Evolutionary conservation across 2,888 invertebrate species (phyloP), one percentile per base, ranked within the genome.

Genomic region (Pristionchus fissidentatus): DNA sequence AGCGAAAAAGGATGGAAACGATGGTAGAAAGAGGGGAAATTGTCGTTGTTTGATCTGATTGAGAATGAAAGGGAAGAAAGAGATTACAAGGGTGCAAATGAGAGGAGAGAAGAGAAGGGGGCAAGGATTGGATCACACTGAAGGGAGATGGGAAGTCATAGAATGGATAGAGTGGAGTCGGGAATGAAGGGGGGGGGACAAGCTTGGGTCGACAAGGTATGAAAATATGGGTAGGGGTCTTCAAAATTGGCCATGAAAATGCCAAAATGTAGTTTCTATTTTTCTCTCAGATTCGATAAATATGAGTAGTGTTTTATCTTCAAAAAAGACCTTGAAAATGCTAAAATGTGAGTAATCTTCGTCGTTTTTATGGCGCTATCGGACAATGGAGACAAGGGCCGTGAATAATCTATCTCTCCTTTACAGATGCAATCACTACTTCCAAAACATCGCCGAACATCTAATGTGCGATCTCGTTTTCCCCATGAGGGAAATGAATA

Each of bases 401-500:
- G 19, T 8, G 19, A 8, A 46, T 29, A 75, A 8, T 49, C 3
- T 13, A 46, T n/a, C 3, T 8, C 0, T 49, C 13, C 22, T 15
- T 83, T 86, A 49, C 85, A 88, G 88, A 15, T 89, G 89, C 86
- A 89, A 89, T 85, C 89, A 89, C 84, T 89, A 88, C 82, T 89
- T 89, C 78, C 83, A 84, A 26, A 88, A 88, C 52, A 84, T 89
- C 79, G 86, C 87, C 29, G 89, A 89, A 78, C 89, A 89, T 85
- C 84, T 89, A 26, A 89, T 89, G 89, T 84, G 86, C 22, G 89
- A 89, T 81, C 83, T 89, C 43, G 89, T 89, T 60, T 85, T 87
- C 26, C 89, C 89, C 32, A 89, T 89, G 89, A 83, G 89, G 26
- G 89, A 89, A 78, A 88, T 89, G 88, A 78, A 85, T 26, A 88